These are phyloP conservation scores for Scaptomyza reducta DNA, from an alignment of 2,888 invertebrate genomes.

Conservation along the genomic window DNA sequence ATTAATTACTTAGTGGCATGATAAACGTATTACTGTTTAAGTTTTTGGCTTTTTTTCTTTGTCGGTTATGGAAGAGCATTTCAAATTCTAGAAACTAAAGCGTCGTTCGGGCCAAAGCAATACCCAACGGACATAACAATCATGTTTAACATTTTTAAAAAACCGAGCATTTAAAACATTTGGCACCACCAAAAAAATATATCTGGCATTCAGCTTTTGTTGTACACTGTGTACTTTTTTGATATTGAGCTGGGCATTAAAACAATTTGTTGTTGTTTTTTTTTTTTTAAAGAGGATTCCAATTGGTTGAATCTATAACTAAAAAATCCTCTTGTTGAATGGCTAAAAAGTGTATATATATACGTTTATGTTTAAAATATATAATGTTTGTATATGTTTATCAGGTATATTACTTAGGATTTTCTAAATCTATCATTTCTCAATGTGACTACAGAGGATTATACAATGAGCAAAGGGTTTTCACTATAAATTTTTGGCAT, in stretches of 20 bases:
- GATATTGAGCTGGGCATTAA: no score
- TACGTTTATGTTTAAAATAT: constrained; percentile 32
- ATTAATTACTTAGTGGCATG: neutral
- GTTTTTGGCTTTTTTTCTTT: constrained; percentile 13
- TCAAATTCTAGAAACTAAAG: constrained; percentile 15
- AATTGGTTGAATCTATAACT: constrained; percentile 16
- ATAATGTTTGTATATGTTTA: constrained; percentile 31
- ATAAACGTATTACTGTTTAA: neutral
- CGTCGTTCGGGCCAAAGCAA: constrained; percentile 18
- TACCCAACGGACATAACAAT: constrained; percentile 26
- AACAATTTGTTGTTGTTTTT: no score
- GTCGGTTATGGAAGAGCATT: no score
- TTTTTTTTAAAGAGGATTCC: neutral
- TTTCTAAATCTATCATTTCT: constrained; percentile 33
- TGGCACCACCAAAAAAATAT: constrained; percentile 38
- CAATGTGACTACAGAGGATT: constrained; percentile 43
- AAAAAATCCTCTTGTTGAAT: constrained; percentile 24
- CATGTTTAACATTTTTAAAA: constrained; percentile 50
- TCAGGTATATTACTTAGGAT: constrained; percentile 52
- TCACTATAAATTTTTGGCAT: constrained; percentile 11
- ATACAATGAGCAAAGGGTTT: constrained; percentile 54
- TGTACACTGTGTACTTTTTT: no score
- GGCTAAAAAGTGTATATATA: constrained; percentile 35
- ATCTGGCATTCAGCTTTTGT: neutral
- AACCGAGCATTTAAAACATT: constrained; percentile 41